Evolutionary conservation across 2,888 invertebrate species (phyloP).

Genomic region (Fabriciana adippe): DNA sequence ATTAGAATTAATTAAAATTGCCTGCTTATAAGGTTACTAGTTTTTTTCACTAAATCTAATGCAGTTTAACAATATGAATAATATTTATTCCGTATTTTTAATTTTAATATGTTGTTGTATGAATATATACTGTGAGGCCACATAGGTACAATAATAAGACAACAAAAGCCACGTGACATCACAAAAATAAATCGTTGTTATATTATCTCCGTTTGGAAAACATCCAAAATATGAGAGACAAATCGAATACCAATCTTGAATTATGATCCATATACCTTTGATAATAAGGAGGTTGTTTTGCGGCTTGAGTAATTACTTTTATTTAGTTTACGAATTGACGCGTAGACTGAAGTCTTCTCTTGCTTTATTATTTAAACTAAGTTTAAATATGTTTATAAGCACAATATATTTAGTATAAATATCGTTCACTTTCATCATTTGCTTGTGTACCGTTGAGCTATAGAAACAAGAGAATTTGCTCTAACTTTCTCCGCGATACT

Average conservation of each 20-base stretch:
- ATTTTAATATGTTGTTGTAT: not conserved
- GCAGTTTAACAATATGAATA: too few relatives aligned
- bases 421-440: conserved; percentile 8
- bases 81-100: too few relatives aligned
- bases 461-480: conserved; percentile 12
- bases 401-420: not conserved
- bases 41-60: too few relatives aligned
- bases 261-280: not conserved
- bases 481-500: conserved; percentile 18
- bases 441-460: not conserved
- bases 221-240: conserved; percentile 19
- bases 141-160: conserved; percentile 1
- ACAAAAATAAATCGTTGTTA: conserved; percentile 23
- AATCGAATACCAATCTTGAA: not conserved
- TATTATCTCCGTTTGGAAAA: conserved; percentile 25
- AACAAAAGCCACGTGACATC: conserved; percentile 10
- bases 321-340: conserved; percentile 2
- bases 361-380: too few relatives aligned
- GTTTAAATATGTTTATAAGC: too few relatives aligned
- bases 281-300: not conserved
- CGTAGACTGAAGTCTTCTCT: conserved; percentile 1
- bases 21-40: too few relatives aligned
- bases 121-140: not conserved
- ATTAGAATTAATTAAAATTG: too few relatives aligned
- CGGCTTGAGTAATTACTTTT: conserved; percentile 3